phyloP scores from a whole-genome alignment of 2,113 vertebrate genomes.

The Phoenicopterus ruber region DNA sequence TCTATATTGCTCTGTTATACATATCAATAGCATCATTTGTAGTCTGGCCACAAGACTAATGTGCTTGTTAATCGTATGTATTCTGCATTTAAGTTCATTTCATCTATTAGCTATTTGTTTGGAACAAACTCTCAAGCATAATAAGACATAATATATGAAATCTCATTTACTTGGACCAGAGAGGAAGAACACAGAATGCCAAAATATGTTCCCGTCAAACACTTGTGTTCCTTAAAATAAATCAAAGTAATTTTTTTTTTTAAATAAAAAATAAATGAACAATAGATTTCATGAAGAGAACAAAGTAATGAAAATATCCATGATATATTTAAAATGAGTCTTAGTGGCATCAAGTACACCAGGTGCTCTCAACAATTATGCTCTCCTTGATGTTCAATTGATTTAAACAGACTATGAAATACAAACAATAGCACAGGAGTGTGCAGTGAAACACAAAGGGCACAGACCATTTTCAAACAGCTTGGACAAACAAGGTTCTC shows the following conservation, averaged over 20 bases:
- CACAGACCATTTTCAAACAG: background rate
- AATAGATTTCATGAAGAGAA: background rate
- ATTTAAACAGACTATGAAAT: background rate
- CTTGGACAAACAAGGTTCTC: background rate
- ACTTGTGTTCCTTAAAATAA: background rate
- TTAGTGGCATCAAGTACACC: background rate
- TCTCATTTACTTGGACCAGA: background rate
- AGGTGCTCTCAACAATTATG: background rate
- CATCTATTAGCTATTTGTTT: background rate
- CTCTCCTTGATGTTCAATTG: background rate
- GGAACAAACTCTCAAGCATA: background rate
- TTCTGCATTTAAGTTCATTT: background rate
- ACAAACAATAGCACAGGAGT: background rate
- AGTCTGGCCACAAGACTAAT: background rate
- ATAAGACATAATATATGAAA: background rate
- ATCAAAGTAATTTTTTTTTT: background rate
- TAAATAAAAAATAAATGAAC: background rate
- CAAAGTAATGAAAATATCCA: background rate
- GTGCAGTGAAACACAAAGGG: background rate
- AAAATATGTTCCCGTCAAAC: background rate
- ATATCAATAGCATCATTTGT: background rate
- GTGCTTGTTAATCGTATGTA: background rate
- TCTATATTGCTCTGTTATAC: background rate
- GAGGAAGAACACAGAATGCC: background rate
- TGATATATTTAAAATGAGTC: background rate